Evolutionary conservation across 2,888 invertebrate genomes (phyloP), one percentile per base, ranked within the genome.

Genomic region (Rhagium mordax): DNA sequence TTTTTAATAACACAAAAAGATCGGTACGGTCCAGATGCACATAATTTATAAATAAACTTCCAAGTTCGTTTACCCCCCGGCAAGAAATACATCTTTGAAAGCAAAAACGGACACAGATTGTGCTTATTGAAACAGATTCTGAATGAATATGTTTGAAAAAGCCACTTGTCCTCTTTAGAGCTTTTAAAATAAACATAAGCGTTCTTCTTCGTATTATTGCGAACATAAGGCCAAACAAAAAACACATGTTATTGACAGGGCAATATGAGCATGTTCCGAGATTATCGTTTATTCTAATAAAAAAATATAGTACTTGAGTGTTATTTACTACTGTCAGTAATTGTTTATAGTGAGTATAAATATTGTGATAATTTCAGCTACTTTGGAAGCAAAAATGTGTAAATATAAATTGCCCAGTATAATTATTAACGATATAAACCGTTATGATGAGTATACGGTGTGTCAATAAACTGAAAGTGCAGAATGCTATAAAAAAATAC

Each of bases 61-160:
- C 64, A 74, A 80, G 80, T 80, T 80, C 80, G 78, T 80, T 80
- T 80, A 80, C 80, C 80, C 78, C 73, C 76, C 61, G 48, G 70
- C 60, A 59, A 70, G 74, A 74, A 70, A 48, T 64, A 55, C 65
- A 68, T 70, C 51, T 51, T 70, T 55, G 66, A 55, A 41, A 47
- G 62, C 47, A 62, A 74, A 70, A 70, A 62, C 60, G 61, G 61
- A 21, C 61, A 21, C 61, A 72, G 72, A 67, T 67, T 67, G 67
- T 61, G 66, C 51, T 61, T 72, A 53, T 62, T 62, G 70, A 70
- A 70, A 61, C 61, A 18, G 49, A 51, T 49, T 16, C 51, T 47
- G 29, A 49, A 48, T 55, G 18, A 27, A 16, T 47, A 16, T 21
- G 33, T 70, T 61, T 55, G 57, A 67, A 67, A 57, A 57, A 55